Evolutionary conservation across 1,140 invertebrate genomes (phyloP), one percentile per base, ranked within the genome.

Genomic region (Drosophila eugracilis): DNA sequence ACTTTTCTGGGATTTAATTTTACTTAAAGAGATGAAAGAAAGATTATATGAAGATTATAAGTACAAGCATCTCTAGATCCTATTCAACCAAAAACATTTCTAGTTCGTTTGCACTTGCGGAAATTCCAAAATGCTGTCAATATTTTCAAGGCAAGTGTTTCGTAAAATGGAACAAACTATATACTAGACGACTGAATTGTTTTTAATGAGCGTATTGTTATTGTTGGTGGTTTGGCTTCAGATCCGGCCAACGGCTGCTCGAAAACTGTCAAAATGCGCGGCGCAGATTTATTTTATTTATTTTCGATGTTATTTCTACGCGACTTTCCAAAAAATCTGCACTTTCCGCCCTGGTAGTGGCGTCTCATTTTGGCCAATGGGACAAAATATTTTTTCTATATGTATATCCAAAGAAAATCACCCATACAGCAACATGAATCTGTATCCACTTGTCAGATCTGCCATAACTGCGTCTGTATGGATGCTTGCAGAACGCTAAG

Each of bases 241-340:
- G 62, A 53, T 69, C 47, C 47, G 44, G 47, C 45, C 58, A 52
- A 42, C 80, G 81, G 81, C 80, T 86, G 81, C 77, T 81, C 52
- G 42, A 75, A 86, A 86, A 86, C 73, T 81, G 81, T 88, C 83
- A 75, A 88, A 71, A 74, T 34, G 17, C 41, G 42, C 79, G 34
- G 55, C 48, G 54, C 26, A 70, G 58, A 85, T 86, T 73, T 88
- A 81, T 85, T 86, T 86, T 81, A 86, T 85, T 85, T 85, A 88
- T 86, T 86, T 86, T 85, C 77, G 78, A 85, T 86, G 67, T 63
- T 76, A 66, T 81, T 77, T 76, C 53, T 37, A 52, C 26, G 74
- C 60, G 73, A 74, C 54, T 50, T 85, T 85, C 66, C 80, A 86
- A 77, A 73, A 73, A 73, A 48, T 72, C 69, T 73, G 60, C 71